Evolutionary conservation across 92 coral and sea anemone species (phyloP).

Genomic region (Nematostella vectensis): DNA sequence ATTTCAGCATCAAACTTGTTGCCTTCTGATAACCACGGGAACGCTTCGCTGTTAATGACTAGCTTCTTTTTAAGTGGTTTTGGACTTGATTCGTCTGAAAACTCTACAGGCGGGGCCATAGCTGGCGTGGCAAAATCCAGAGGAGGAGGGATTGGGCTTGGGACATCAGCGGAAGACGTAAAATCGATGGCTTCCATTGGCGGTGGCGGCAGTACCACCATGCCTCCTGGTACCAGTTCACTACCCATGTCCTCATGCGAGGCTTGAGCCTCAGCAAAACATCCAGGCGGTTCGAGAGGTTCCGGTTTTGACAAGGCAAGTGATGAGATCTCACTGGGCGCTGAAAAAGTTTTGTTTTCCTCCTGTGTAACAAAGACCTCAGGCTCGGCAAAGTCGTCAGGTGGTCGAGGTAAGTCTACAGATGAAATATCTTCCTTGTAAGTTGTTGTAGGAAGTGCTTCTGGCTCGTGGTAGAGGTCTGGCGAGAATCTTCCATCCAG

Average conservation of each 20-base stretch:
- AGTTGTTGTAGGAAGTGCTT: too few species aligned
- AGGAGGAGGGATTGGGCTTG: constrained; percentile 72
- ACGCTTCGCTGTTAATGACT: constrained; percentile 21
- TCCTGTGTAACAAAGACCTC: too few species aligned
- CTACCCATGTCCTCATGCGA: too few species aligned
- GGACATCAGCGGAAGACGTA: constrained; percentile 14
- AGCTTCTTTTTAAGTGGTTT: constrained; percentile 46
- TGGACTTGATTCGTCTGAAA: constrained; percentile 7
- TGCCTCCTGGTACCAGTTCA: constrained; percentile 8
- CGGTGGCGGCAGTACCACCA: constrained; percentile 31
- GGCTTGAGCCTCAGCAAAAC: background rate
- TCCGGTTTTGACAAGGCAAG: too few species aligned
- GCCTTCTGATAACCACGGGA: constrained; percentile 71
- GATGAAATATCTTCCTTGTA: too few species aligned
- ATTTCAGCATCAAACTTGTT: constrained; percentile 32
- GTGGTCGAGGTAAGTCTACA: too few species aligned
- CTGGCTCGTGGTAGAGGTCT: too few species aligned
- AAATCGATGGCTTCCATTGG: constrained; percentile 18
- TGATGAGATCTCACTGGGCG: too few species aligned
- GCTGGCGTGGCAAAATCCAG: constrained; percentile 51
- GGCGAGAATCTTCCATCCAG: too few species aligned
- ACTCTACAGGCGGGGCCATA: constrained; percentile 29
- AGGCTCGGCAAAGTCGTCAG: too few species aligned
- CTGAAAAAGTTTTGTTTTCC: too few species aligned
- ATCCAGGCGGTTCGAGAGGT: background rate